These are phyloP conservation scores for Pseudomyrmex gracilis DNA, from an alignment of 1,140 invertebrate species.

Conservation along the genomic window DNA sequence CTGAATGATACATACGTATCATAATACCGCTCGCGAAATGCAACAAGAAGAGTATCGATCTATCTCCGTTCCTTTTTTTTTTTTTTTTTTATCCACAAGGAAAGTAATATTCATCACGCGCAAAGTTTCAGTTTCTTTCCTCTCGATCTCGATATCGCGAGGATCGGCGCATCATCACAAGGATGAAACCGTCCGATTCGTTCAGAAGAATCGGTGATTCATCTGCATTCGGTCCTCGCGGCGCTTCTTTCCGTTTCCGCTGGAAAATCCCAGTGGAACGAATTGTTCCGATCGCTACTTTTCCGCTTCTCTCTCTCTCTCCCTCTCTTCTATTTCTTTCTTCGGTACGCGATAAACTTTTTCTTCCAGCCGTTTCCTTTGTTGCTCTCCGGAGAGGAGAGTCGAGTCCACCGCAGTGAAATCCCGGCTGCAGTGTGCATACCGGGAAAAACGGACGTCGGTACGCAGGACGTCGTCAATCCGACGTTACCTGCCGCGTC, in stretches of 20 bases:
- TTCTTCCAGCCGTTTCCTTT: conserved; percentile 30
- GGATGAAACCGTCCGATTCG: conserved; percentile 27
- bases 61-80: neutral
- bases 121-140: neutral
- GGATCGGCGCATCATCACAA: conserved; percentile 9
- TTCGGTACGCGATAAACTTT: conserved; percentile 45
- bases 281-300: conserved; percentile 46
- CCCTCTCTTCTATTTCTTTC: neutral
- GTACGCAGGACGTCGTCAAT: conserved; percentile 28
- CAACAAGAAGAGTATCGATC: neutral
- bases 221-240: conserved; percentile 20
- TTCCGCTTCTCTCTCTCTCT: neutral
- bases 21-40: conserved; percentile 1
- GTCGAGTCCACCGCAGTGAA: conserved; percentile 2
- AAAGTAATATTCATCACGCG: conserved; percentile 17
- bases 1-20: neutral
- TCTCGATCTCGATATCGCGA: conserved; percentile 14
- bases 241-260: conserved; percentile 26
- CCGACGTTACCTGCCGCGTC: conserved; percentile 23
- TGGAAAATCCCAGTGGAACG: neutral
- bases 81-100: neutral
- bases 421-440: neutral
- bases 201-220: conserved; percentile 44
- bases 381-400: conserved; percentile 41
- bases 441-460: conserved; percentile 36